Evolutionary conservation across 1,140 invertebrate species (phyloP).

Genomic region (Diuraphis noxia): DNA sequence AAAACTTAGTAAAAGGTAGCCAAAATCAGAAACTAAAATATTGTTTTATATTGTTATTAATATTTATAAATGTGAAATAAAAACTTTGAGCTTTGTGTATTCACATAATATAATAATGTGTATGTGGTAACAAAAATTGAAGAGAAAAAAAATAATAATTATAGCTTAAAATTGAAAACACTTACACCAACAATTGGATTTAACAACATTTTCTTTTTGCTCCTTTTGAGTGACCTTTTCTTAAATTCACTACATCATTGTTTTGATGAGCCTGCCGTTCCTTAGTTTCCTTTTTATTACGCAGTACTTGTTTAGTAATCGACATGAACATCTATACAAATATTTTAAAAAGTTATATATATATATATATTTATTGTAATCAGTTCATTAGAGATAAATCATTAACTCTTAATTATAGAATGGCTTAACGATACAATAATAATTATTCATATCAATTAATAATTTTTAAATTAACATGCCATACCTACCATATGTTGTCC

Average conservation of each 20-base stretch:
- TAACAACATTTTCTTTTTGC: slow-evolving; percentile 59
- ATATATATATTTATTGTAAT: too few species aligned
- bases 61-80: slow-evolving; percentile 43
- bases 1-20: neutral
- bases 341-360: neutral
- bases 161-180: slow-evolving; percentile 53
- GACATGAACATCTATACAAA: slow-evolving; percentile 74
- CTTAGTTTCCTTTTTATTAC: slow-evolving; percentile 69
- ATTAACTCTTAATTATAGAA: neutral
- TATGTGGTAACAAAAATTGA: slow-evolving; percentile 52
- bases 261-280: slow-evolving; percentile 66
- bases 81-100: slow-evolving; percentile 50
- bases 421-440: neutral
- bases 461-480: neutral
- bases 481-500: too few species aligned
- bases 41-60: neutral
- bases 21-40: slow-evolving; percentile 16
- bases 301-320: slow-evolving; percentile 72
- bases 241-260: slow-evolving; percentile 58
- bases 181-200: slow-evolving; percentile 51
- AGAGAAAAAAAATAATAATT: slow-evolving; percentile 51
- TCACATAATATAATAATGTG: slow-evolving; percentile 49
- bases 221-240: slow-evolving; percentile 56
- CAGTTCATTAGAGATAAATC: neutral
- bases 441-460: neutral